Percentiles rank a stretch among this genome's conserved stretches.
Evolutionary conservation across 2,113 vertebrate genomes (phyloP).

Genomic region (Furnarius figulus): DNA sequence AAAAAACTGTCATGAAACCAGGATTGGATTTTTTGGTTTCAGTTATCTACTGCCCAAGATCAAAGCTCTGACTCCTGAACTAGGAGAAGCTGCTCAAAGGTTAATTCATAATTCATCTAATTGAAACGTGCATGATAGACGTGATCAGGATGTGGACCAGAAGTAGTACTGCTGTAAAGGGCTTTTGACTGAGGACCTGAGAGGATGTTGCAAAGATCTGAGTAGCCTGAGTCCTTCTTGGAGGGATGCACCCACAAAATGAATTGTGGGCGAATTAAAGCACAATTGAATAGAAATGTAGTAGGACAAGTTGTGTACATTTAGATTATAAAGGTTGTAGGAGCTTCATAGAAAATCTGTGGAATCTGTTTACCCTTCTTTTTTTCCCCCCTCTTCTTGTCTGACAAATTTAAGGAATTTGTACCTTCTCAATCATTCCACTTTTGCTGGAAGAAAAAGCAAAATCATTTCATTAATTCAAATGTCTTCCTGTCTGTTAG

Average conservation of each 20-base stretch:
- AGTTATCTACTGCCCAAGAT: neutral
- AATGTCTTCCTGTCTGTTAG: neutral
- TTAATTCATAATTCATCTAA: neutral
- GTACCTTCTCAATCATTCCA: neutral
- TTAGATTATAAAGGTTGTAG: neutral
- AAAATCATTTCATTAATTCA: neutral
- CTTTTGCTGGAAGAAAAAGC: neutral
- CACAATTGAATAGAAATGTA: neutral
- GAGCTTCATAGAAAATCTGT: neutral
- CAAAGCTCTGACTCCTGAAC: neutral
- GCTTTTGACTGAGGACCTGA: neutral
- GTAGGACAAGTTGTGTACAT: neutral
- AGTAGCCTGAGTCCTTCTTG: neutral
- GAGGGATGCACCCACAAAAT: neutral
- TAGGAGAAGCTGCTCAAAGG: neutral
- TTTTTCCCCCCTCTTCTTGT: neutral
- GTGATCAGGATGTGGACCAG: neutral
- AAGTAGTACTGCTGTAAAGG: neutral
- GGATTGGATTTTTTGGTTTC: neutral
- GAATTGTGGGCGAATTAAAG: neutral
- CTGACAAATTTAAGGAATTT: neutral
- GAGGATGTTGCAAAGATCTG: neutral
- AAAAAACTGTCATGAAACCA: neutral
- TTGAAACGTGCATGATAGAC: neutral
- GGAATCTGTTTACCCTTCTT: neutral